Base-by-base conservation (phyloP, 2,888 invertebrate genomes). In the Mythimna pallens region DNA sequence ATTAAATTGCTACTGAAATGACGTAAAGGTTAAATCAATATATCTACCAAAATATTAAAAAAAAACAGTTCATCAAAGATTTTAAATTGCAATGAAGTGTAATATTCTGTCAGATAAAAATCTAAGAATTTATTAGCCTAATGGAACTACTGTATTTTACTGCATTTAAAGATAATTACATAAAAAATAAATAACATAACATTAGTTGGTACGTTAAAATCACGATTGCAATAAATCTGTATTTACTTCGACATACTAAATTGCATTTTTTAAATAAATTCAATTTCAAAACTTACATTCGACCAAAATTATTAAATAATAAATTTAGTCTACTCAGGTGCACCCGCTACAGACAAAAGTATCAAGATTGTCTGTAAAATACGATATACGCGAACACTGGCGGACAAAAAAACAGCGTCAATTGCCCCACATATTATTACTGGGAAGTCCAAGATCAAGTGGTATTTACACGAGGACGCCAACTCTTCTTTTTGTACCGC, bases 401-500 rank as follows among this genome's bases (percentile, higher is more conserved):
- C 67, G 70, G 76, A 63, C 75, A 78, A 70, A 84, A 82, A 81
- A 83, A 72, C 36, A 43, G 62, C 52, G 20, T 65, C 71, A 78
- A 84, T 76, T 79, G 86, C 73, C 67, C 75, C 72, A 87, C 79
- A 80, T 79, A 52, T 70, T 52, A 67, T 71, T 78, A 75, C 73
- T 80, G 90, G 92, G 90, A 93, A 93, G 90, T 92, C 88, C 89
- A 86, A 82, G 65, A 85, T 80, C 94, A 92, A 94, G 93, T 94
- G 94, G 84, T 92, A 92, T 94, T 94, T 94, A 82, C 77, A 64
- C 93, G 91, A 94, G 94, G 94, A 92, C 93, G 83, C 40, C 94
- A 82, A 89, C 92, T 93, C 93, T 88, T 94, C 93, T 93, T 92
- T 93, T 93, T 90, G 52, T 54, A 82, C 76, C 50, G 66, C 74